Conservation (phyloP, 2,113 vertebrate species). For the Canis aureus region DNA sequence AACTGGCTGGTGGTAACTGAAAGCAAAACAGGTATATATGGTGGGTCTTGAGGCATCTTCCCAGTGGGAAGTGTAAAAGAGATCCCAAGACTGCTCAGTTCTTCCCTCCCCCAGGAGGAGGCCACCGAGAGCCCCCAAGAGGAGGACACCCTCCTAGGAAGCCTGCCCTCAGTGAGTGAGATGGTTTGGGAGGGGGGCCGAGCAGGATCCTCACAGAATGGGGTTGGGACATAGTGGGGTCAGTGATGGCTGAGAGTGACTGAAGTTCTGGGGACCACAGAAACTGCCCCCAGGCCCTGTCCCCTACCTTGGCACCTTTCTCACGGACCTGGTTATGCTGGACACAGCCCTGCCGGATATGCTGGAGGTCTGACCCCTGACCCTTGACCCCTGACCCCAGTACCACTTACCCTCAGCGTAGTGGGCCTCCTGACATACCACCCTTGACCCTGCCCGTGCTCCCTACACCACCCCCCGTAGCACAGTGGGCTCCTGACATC, state of each 20-base stretch:
- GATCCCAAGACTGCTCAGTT: not conserved
- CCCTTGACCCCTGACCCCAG: not conserved
- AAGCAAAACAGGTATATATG: not conserved
- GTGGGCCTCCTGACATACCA: not conserved
- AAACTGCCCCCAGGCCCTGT: conserved; percentile 87
- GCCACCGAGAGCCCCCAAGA: conserved; percentile 22
- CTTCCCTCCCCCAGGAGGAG: conserved; percentile 61
- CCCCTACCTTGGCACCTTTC: conserved; percentile 94
- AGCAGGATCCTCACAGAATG: not conserved
- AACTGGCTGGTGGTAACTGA: not conserved
- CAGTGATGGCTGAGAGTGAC: not conserved
- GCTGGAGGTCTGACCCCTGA: conserved; percentile 87
- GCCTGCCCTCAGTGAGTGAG: conserved; percentile 44
- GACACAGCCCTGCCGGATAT: conserved; percentile 93
- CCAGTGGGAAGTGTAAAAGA: not conserved
- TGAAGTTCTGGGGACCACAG: conserved; percentile 62
- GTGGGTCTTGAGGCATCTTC: not conserved
- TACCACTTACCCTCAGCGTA: not conserved
- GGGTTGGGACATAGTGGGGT: not conserved
- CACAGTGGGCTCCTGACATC: not conserved
- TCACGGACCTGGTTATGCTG: conserved; percentile 94
- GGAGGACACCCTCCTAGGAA: not conserved
- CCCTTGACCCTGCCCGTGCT: not conserved
- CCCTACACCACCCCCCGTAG: not conserved
- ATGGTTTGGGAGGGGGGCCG: not conserved